Evolutionary conservation across 2,888 invertebrate genomes (phyloP), one percentile per base, ranked within the genome.

Genomic region (Hyposoter dolosus): DNA sequence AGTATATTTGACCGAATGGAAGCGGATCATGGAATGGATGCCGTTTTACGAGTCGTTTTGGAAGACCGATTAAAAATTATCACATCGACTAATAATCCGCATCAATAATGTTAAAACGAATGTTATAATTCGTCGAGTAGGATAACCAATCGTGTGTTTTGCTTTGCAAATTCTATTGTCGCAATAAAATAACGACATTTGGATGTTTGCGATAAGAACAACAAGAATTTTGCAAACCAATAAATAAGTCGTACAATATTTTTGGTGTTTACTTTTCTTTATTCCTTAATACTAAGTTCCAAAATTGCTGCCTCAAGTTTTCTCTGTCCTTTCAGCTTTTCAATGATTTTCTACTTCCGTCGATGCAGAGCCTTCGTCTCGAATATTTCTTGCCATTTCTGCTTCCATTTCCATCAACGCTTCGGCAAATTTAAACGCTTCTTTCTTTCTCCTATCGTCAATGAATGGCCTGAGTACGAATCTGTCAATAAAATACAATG

Each of bases 1-100:
- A 12, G 94, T 96, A 3, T 98, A 97, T 94, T 95, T 96, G 89
- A 97, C 97, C 0, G 98, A 98, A 92, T 98, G 98, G 98, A 97
- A 96, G 94, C 92, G 95, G 74, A 94, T 98, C 87, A 95, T 96
- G 72, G 95, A 96, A 89, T 96, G 96, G 93, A 94, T 98, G 88
- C 98, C 98, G 32, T 97, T 95, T 94, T 98, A 98, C 94, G 95
- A 95, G 89, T 95, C 96, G 87, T 97, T 98, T 94, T 98, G 96
- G 93, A 94, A 95, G 56, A 93, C 79, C n/a, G 19, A 77, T 45
- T 47, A 45, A 32, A 40, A 19, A 56, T 50, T 45, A 63, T 56
- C n/a, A 17, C 15, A 3, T 19, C 65, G 2, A 28, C 6, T 19
- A 6, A 28, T 17, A n/a, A 35, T 43, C 28, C 65, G 32, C 15